Conservation (phyloP, 2,797 vertebrate species). For the Numenius phaeopus region DNA sequence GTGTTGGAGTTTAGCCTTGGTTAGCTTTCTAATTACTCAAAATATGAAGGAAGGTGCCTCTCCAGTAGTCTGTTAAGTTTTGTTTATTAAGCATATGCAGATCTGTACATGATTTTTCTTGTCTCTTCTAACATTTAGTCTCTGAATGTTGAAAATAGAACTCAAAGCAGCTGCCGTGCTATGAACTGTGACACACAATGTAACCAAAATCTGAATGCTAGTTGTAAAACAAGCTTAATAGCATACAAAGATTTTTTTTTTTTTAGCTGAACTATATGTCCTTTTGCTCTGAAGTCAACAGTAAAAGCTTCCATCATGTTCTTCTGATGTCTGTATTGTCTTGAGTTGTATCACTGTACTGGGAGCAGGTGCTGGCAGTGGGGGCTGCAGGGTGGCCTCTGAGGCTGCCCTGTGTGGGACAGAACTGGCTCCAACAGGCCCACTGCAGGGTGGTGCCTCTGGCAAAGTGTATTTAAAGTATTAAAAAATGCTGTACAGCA, state of each 20-base stretch:
- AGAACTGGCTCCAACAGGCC: neutral
- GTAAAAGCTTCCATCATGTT: neutral
- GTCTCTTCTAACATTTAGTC: neutral
- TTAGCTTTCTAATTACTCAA: neutral
- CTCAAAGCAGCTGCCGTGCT: neutral
- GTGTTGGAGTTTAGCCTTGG: neutral
- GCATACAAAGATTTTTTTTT: neutral
- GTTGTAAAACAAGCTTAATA: neutral
- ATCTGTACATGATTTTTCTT: neutral
- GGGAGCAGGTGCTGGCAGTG: neutral
- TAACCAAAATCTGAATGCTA: neutral
- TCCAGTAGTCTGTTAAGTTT: neutral
- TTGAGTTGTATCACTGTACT: neutral
- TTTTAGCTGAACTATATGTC: neutral
- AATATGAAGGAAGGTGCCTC: neutral
- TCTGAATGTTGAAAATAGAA: neutral
- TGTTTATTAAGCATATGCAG: neutral
- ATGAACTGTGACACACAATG: neutral
- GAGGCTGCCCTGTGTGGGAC: neutral
- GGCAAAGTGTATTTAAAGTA: neutral
- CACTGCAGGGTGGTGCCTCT: neutral
- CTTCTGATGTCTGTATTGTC: neutral
- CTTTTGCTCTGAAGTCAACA: neutral
- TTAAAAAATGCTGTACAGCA: neutral
- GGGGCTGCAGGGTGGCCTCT: neutral